phyloP scores from a whole-genome alignment of 1,140 invertebrate species.

The Macrobrachium rosenbergii region DNA sequence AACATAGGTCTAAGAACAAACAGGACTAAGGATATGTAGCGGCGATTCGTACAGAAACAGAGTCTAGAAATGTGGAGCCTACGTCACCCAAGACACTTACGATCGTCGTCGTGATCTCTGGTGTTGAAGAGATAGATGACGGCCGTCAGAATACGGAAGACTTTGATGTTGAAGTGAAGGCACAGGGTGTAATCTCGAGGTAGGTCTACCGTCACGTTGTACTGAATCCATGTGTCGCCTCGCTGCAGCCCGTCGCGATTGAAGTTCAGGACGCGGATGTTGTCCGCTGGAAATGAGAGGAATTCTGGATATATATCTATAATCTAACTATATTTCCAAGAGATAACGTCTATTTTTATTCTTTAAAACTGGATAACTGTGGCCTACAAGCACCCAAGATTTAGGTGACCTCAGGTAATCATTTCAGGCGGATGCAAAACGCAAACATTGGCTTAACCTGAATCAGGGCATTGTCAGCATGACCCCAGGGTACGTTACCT shows the following conservation, averaged over 20 bases:
- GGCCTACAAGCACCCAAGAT: no score
- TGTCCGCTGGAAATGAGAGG: neutral
- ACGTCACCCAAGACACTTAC: constrained; percentile 20
- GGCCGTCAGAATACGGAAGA: constrained; percentile 59
- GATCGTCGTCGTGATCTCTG: constrained; percentile 40
- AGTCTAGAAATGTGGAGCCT: no score
- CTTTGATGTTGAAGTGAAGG: constrained; percentile 51
- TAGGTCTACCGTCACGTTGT: constrained; percentile 4
- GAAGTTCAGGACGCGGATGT: constrained; percentile 28
- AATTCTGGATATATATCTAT: no score
- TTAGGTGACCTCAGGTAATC: no score
- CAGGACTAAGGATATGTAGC: no score
- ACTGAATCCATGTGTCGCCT: constrained; percentile 34
- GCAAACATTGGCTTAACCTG: no score
- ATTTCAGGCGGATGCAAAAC: no score
- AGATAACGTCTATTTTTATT: neutral
- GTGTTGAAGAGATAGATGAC: constrained; percentile 48
- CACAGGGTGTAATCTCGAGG: constrained; percentile 50
- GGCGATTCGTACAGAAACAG: no score
- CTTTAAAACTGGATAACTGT: neutral
- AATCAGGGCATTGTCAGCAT: no score
- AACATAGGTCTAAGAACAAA: neutral
- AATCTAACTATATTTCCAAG: no score
- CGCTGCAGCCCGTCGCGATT: constrained; percentile 47
- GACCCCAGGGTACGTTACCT: no score